Conservation (phyloP, 2,797 vertebrate species). For the Triplophysa bombifrons region DNA sequence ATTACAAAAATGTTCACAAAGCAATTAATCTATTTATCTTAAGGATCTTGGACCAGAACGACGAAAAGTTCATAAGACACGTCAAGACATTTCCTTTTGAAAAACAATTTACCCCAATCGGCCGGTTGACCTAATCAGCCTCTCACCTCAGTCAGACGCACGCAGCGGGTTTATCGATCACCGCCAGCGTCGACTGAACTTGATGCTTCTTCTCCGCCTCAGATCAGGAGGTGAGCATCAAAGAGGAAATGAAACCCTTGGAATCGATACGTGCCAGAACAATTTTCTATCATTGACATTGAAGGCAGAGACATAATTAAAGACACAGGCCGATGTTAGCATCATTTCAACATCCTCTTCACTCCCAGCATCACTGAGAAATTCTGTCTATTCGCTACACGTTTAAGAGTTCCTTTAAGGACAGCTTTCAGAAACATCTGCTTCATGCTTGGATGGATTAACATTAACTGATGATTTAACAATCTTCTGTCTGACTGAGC, state of each 20-base stretch:
- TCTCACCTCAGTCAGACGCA: constrained; percentile 67
- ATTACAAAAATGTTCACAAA: too few species aligned
- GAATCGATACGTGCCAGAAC: constrained; percentile 77
- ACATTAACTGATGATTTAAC: constrained; percentile 27
- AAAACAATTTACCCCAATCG: constrained; percentile 31
- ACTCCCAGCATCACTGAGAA: constrained; percentile 1
- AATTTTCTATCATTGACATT: constrained; percentile 75
- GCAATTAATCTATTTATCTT: too few species aligned
- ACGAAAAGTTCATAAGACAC: not conserved
- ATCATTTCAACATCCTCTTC: not conserved
- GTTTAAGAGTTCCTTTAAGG: constrained; percentile 25
- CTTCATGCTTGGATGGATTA: constrained; percentile 29
- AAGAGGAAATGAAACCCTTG: constrained; percentile 70
- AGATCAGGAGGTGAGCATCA: constrained; percentile 65
- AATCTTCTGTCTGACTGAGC: constrained; percentile 40
- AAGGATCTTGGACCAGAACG: not conserved
- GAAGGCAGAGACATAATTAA: constrained; percentile 78
- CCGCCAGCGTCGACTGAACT: constrained; percentile 70
- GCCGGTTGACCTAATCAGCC: constrained; percentile 72
- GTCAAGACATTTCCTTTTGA: constrained; percentile 53
- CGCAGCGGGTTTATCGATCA: constrained; percentile 77
- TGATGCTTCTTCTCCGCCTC: constrained; percentile 70
- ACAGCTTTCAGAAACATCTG: constrained; percentile 34
- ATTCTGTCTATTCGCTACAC: not conserved
- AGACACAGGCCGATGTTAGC: constrained; percentile 60